Evolutionary conservation across 2,888 invertebrate genomes (phyloP).

Genomic region (Mesorhabditis belari): DNA sequence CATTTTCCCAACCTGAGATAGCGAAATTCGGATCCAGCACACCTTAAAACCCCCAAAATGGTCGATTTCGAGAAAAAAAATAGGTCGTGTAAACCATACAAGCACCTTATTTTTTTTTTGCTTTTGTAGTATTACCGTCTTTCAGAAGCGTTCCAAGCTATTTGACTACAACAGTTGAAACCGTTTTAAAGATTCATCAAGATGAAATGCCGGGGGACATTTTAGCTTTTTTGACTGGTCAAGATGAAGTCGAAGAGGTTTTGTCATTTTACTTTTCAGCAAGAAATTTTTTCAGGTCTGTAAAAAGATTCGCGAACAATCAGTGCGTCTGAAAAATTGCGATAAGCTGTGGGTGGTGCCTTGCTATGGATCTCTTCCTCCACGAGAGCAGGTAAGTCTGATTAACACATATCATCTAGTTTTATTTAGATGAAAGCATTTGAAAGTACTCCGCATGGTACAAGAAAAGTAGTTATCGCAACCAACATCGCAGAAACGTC

Average conservation of each 20-base stretch:
- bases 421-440: slow-evolving; percentile 48
- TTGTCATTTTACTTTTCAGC: not conserved
- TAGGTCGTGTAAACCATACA: no score
- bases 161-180: slow-evolving; percentile 65
- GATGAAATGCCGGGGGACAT: slow-evolving; percentile 68
- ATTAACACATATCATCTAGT: not conserved
- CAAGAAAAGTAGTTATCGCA: slow-evolving; percentile 81
- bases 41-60: no score
- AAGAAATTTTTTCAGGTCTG: slow-evolving; percentile 20
- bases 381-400: slow-evolving; percentile 54
- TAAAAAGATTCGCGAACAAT: slow-evolving; percentile 34
- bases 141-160: slow-evolving; percentile 48
- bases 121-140: not conserved
- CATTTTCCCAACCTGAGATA: no score
- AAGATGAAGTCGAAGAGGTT: slow-evolving; percentile 53
- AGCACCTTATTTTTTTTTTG: no score
- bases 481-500: slow-evolving; percentile 97
- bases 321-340: slow-evolving; percentile 26
- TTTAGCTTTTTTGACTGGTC: slow-evolving; percentile 67
- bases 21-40: no score
- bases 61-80: no score
- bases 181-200: slow-evolving; percentile 76
- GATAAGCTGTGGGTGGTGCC: slow-evolving; percentile 65
- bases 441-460: slow-evolving; percentile 53
- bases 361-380: slow-evolving; percentile 83